A percentile compares a stretch with the other conserved stretches of the same genome.
Evolutionary conservation across 2,113 vertebrate species (phyloP).

Genomic region (Arizona elegans): DNA sequence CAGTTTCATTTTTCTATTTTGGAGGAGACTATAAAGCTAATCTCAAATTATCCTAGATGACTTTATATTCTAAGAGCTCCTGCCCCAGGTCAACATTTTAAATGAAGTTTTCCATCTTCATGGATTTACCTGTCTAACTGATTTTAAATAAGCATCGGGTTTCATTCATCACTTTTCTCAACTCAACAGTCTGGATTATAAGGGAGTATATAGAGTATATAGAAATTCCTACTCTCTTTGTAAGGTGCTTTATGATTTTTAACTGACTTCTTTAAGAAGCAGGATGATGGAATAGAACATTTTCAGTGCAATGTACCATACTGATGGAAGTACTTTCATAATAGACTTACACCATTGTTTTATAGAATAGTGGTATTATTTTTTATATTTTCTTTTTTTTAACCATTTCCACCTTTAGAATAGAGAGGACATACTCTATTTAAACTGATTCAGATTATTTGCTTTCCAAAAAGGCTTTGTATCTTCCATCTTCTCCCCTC

Average conservation of each 20-base stretch:
- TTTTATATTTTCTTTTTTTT: not conserved
- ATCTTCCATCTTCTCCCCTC: not conserved
- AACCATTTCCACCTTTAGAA: not conserved
- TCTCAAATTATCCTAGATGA: not conserved
- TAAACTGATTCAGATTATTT: not conserved
- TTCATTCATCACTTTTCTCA: not conserved
- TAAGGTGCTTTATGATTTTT: not conserved
- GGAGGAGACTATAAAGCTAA: slow-evolving; percentile 21
- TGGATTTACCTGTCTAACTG: not conserved
- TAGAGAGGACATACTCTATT: not conserved
- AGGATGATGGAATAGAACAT: not conserved
- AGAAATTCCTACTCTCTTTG: not conserved
- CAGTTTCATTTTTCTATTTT: not conserved
- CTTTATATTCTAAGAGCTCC: slow-evolving; percentile 30
- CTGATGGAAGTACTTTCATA: not conserved
- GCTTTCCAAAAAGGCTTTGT: not conserved
- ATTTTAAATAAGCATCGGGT: slow-evolving; percentile 14
- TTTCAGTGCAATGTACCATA: not conserved
- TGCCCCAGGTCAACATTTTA: not conserved
- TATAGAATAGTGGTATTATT: not conserved
- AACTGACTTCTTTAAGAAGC: not conserved
- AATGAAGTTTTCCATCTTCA: slow-evolving; percentile 3
- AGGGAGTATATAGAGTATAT: not conserved
- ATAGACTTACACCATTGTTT: not conserved
- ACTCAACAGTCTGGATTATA: not conserved